Evolutionary conservation across 2,888 invertebrate genomes (phyloP).

Genomic region (Eubasilissa splendida): DNA sequence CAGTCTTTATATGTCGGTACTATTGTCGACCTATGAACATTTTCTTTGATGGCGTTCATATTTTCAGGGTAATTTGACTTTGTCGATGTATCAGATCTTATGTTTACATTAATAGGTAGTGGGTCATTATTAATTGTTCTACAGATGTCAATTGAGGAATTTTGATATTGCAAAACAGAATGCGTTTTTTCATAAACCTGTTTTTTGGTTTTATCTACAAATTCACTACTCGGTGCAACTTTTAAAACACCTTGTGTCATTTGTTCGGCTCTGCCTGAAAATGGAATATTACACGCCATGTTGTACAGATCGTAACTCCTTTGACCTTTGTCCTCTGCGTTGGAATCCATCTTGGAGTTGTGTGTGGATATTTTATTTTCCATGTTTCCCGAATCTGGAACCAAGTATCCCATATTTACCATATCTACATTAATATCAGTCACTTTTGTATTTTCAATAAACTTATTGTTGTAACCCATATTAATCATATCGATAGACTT

Average conservation of each 20-base stretch:
- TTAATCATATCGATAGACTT: slow-evolving; percentile 63
- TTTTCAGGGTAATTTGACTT: slow-evolving; percentile 22
- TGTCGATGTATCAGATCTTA: slow-evolving; percentile 5
- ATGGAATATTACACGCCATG: slow-evolving; percentile 58
- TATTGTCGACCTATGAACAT: neutral
- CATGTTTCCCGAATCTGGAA: slow-evolving; percentile 62
- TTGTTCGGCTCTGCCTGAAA: slow-evolving; percentile 55
- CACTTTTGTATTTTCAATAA: slow-evolving; percentile 58
- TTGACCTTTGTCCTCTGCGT: slow-evolving; percentile 57
- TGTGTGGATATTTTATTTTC: slow-evolving; percentile 31
- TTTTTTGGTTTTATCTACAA: slow-evolving; percentile 42
- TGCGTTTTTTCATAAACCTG: slow-evolving; percentile 41
- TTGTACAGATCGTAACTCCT: slow-evolving; percentile 58
- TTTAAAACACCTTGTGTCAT: slow-evolving; percentile 39
- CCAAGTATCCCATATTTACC: slow-evolving; percentile 71
- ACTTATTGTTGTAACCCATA: slow-evolving; percentile 62
- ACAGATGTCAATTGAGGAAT: slow-evolving; percentile 36
- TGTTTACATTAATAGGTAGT: neutral
- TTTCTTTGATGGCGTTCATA: slow-evolving; percentile 18
- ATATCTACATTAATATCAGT: slow-evolving; percentile 65
- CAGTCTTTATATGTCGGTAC: slow-evolving; percentile 48
- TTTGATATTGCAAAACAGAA: slow-evolving; percentile 43
- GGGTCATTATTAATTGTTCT: neutral
- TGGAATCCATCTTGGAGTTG: slow-evolving; percentile 52
- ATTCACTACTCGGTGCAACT: slow-evolving; percentile 25